Evolutionary conservation across 2,113 vertebrate genomes (phyloP).

Genomic region (Corvus cornix): DNA sequence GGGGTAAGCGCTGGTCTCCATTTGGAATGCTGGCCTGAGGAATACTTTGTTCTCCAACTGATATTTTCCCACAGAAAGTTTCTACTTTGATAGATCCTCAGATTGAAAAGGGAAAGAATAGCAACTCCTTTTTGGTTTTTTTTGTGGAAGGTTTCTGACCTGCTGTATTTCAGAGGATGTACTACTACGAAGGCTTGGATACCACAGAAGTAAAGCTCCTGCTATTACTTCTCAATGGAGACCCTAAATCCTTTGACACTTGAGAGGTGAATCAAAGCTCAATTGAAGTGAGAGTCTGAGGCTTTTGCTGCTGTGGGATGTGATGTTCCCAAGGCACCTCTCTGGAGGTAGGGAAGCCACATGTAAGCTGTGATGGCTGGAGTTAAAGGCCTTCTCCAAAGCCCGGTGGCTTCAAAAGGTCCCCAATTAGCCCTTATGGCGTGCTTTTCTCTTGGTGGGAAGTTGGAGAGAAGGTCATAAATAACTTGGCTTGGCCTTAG

Average conservation of each 20-base stretch:
- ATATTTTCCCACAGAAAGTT: neutral
- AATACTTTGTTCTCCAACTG: neutral
- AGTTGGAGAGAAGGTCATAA: neutral
- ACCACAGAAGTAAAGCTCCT: neutral
- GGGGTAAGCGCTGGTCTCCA: neutral
- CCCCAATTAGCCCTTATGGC: neutral
- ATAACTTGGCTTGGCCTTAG: neutral
- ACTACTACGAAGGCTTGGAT: neutral
- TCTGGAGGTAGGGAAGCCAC: neutral
- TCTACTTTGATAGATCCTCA: neutral
- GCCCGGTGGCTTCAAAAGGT: neutral
- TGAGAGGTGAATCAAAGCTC: neutral
- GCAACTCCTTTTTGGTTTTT: neutral
- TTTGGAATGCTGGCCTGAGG: neutral
- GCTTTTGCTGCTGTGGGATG: neutral
- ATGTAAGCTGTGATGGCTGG: neutral
- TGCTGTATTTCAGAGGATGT: neutral
- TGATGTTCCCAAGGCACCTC: neutral
- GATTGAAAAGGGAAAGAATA: neutral
- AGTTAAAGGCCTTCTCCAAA: neutral
- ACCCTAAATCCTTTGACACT: neutral
- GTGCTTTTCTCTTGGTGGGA: neutral
- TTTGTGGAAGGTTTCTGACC: neutral
- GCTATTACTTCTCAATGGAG: neutral
- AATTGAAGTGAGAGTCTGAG: neutral